phyloP scores from a whole-genome alignment of 2,113 vertebrate species.

The Tiliqua scincoides region DNA sequence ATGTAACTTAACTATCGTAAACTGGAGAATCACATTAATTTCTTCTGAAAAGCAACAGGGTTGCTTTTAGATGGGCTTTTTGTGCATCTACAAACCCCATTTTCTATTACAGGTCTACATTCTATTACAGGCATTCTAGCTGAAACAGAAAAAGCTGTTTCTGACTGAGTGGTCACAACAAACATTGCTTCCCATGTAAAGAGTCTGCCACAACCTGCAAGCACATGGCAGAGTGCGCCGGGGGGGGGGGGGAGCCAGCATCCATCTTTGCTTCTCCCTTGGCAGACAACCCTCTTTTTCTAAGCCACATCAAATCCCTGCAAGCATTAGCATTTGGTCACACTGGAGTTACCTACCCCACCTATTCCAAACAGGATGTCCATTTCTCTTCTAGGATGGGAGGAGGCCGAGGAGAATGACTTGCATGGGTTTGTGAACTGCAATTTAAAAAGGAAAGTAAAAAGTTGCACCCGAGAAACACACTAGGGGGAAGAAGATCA shows the following conservation, averaged over 20 bases:
- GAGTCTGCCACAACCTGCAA: neutral
- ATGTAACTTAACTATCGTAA: neutral
- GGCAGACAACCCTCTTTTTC: neutral
- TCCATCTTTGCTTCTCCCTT: neutral
- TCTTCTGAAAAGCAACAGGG: neutral
- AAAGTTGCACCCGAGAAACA: neutral
- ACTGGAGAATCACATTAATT: too few relatives aligned
- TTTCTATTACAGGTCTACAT: neutral
- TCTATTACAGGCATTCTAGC: neutral
- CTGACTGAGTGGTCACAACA: neutral
- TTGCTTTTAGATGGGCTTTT: neutral
- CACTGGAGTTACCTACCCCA: neutral
- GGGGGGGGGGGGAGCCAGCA: neutral
- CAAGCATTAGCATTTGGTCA: neutral
- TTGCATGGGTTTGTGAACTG: neutral
- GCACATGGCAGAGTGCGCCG: neutral
- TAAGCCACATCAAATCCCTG: neutral
- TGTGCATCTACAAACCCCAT: neutral
- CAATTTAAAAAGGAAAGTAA: neutral
- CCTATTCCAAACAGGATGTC: slow-evolving; percentile 14
- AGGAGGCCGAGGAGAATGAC: neutral
- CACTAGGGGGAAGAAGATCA: too few relatives aligned
- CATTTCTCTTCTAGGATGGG: neutral
- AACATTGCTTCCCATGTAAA: neutral
- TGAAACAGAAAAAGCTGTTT: neutral